A percentile compares a stretch with the other conserved stretches of the same genome.
Evolutionary conservation across 2,888 invertebrate genomes (phyloP).

Genomic region (Onchidella celtica): DNA sequence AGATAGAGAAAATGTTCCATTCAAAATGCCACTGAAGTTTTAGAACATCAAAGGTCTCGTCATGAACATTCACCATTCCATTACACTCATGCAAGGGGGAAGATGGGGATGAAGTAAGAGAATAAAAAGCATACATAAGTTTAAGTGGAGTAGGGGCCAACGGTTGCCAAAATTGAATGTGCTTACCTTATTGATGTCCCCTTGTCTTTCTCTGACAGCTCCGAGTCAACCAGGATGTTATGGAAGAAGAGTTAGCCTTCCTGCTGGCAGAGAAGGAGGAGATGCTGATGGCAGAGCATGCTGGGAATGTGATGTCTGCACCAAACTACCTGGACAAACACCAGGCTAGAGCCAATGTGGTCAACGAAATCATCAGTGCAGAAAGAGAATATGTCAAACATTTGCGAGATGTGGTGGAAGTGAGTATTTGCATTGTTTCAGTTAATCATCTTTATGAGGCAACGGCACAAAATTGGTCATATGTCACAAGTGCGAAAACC

Average conservation of each 20-base stretch:
- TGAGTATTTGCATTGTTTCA: constrained; percentile 56
- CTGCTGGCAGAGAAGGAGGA: constrained; percentile 80
- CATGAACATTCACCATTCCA: no score
- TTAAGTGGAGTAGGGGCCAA: no score
- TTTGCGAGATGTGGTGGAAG: constrained; percentile 84
- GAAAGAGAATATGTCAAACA: constrained; percentile 92
- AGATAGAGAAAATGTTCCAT: no score
- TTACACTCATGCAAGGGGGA: no score
- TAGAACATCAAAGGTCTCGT: no score
- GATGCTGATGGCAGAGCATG: constrained; percentile 51
- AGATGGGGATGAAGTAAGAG: no score
- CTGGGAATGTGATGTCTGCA: constrained; percentile 79
- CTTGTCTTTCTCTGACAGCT: constrained; percentile 79
- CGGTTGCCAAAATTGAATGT: no score
- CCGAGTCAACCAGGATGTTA: constrained; percentile 84
- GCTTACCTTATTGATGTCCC: no score
- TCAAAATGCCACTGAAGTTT: no score
- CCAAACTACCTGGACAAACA: constrained; percentile 84
- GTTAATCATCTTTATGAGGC: neutral
- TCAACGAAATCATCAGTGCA: constrained; percentile 90
- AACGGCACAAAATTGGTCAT: no score
- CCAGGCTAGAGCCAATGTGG: constrained; percentile 85
- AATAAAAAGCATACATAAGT: no score
- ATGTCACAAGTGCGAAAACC: no score
- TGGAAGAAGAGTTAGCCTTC: constrained; percentile 61